Conservation (phyloP, 2,113 vertebrate species). For the Platanista minor region DNA sequence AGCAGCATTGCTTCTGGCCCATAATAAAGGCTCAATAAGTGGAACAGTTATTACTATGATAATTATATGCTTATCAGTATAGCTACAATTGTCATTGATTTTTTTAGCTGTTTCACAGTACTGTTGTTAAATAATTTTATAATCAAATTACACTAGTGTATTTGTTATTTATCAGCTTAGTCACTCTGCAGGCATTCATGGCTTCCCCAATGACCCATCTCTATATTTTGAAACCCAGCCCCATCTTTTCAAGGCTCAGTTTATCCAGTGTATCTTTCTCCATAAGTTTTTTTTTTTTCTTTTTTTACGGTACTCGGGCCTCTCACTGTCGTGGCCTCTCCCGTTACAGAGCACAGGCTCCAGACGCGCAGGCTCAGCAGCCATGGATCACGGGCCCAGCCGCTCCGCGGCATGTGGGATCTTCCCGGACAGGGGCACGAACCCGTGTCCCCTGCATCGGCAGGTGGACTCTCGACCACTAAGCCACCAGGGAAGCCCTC, state of each 20-base stretch:
- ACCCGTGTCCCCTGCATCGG: too few species aligned
- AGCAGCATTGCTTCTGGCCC: neutral
- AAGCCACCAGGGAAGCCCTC: too few species aligned
- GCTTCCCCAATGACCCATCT: neutral
- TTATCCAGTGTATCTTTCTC: neutral
- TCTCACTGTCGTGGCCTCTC: too few species aligned
- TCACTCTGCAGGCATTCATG: neutral
- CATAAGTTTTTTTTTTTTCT: neutral
- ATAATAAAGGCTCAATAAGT: neutral
- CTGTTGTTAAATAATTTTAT: neutral
- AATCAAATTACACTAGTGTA: neutral
- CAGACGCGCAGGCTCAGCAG: too few species aligned
- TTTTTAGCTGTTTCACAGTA: neutral
- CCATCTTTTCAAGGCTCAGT: neutral
- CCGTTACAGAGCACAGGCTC: too few species aligned
- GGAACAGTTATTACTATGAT: neutral
- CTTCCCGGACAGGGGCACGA: too few species aligned
- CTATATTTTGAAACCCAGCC: neutral
- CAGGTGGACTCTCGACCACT: too few species aligned
- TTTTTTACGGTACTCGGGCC: too few species aligned
- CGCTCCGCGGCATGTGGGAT: too few species aligned
- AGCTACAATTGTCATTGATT: neutral
- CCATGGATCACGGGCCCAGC: too few species aligned
- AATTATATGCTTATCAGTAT: neutral
- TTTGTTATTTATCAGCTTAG: neutral